These are phyloP conservation scores for Pseudocheirus occidentalis DNA, from an alignment of 2,797 vertebrate genomes.

Conservation along the genomic window DNA sequence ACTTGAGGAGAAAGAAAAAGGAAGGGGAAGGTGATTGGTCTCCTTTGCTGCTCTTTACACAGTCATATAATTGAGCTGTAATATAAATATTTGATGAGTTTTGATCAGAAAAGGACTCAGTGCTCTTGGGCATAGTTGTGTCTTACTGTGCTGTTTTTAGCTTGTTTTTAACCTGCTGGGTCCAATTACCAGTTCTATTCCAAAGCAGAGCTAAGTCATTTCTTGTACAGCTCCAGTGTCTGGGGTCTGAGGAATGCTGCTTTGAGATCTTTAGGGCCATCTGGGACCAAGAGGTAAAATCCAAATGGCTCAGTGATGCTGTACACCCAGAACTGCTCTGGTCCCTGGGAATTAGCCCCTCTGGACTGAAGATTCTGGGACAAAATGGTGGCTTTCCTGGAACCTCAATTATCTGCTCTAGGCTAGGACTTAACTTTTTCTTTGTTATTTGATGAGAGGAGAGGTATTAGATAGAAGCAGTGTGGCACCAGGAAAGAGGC, in stretches of 20 bases:
- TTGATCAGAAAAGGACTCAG: not conserved
- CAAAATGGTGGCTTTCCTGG: not conserved
- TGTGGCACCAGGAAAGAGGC: not conserved
- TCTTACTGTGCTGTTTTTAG: not conserved
- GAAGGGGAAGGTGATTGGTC: not conserved
- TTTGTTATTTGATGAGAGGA: not conserved
- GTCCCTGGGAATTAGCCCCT: not conserved
- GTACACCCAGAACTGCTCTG: not conserved
- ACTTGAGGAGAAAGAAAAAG: not conserved
- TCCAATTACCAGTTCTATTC: conserved; percentile 15
- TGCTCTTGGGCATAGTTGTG: not conserved
- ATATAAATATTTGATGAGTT: not conserved
- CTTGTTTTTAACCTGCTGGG: not conserved
- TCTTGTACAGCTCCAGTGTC: not conserved
- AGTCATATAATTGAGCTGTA: not conserved
- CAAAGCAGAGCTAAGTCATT: not conserved
- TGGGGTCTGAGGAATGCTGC: not conserved
- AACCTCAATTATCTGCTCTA: not conserved
- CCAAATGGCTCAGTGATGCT: not conserved
- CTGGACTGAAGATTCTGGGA: not conserved
- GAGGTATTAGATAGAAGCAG: not conserved
- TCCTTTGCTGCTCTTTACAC: not conserved
- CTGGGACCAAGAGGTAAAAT: not conserved
- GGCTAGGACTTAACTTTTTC: not conserved
- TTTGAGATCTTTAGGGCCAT: not conserved